phyloP scores from a whole-genome alignment of 2,888 invertebrate genomes.

The Metallyticus violacea region DNA sequence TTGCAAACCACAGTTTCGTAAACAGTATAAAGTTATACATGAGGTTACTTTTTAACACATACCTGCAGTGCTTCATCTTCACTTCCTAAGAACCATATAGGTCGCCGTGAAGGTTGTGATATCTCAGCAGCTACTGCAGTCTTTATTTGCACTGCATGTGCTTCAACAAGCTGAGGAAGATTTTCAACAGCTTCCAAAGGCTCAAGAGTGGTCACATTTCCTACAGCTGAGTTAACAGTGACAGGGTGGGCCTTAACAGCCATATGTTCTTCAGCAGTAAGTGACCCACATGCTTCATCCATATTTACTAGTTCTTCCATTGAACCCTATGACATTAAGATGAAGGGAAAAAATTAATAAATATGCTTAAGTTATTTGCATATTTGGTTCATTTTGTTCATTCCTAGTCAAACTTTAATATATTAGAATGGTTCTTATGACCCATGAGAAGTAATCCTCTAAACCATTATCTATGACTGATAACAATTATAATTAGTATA shows the following conservation, averaged over 20 bases:
- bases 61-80: slow-evolving; percentile 53
- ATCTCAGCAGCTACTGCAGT: not conserved
- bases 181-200: slow-evolving; percentile 15
- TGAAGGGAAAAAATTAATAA: no score
- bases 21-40: no score
- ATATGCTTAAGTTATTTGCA: no score
- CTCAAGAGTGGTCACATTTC: slow-evolving; percentile 35
- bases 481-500: no score
- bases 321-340: slow-evolving; percentile 56
- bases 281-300: slow-evolving; percentile 29
- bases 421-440: no score
- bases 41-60: no score
- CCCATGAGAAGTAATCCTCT: no score
- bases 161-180: slow-evolving; percentile 16
- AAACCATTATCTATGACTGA: no score
- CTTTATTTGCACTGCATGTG: slow-evolving; percentile 19
- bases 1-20: no score
- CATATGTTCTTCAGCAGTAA: not conserved
- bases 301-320: slow-evolving; percentile 56
- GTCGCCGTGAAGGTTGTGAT: slow-evolving; percentile 38
- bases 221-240: slow-evolving; percentile 7
- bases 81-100: slow-evolving; percentile 57
- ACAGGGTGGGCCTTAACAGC: slow-evolving; percentile 29
- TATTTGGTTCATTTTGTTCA: no score
- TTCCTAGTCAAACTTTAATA: no score